Evolutionary conservation across 2,888 invertebrate species (phyloP).

Genomic region (Eupithecia dodoneata): DNA sequence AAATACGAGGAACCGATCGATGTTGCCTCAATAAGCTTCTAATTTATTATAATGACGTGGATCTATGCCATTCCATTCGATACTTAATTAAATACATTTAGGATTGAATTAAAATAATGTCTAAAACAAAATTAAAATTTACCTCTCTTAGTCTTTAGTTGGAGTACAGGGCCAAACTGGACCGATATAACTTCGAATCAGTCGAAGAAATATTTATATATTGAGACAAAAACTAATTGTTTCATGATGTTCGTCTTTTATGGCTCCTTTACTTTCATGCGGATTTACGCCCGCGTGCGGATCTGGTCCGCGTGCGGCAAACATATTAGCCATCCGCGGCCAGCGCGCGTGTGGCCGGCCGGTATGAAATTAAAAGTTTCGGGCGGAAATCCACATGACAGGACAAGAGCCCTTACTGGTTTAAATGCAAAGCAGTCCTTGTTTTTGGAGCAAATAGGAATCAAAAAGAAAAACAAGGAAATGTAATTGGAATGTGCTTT

Average conservation of each 20-base stretch:
- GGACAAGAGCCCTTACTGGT: not conserved
- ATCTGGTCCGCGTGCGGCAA: too few species aligned
- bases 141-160: constrained; percentile 66
- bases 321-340: too few species aligned
- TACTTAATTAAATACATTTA: constrained; percentile 75
- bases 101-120: constrained; percentile 70
- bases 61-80: constrained; percentile 69
- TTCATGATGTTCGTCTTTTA: not conserved
- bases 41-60: constrained; percentile 66
- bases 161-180: constrained; percentile 63
- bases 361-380: too few species aligned
- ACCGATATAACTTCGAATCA: constrained; percentile 11
- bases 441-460: not conserved
- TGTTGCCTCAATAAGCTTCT: constrained; percentile 69
- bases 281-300: too few species aligned
- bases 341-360: too few species aligned
- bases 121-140: constrained; percentile 73
- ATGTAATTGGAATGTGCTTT: not conserved
- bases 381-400: too few species aligned
- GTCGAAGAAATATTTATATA: not conserved
- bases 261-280: too few species aligned
- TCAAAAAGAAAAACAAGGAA: not conserved
- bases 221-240: not conserved
- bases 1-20: constrained; percentile 57
- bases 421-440: not conserved